These are phyloP conservation scores for Hemibagrus wyckioides DNA, from an alignment of 2,113 vertebrate genomes.

Conservation along the genomic window DNA sequence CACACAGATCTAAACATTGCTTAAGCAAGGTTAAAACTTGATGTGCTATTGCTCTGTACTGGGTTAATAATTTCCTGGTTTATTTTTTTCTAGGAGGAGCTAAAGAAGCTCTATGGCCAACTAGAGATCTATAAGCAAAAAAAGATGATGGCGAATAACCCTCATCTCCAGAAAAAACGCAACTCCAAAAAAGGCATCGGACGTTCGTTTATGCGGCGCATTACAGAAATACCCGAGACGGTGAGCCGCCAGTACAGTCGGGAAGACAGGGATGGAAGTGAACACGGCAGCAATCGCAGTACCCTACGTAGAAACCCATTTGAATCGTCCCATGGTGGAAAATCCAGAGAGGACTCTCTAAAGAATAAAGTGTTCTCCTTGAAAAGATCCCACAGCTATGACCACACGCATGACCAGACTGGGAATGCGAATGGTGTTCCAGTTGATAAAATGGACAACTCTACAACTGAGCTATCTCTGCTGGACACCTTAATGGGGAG, in stretches of 20 bases:
- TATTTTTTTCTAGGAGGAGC: slow-evolving; percentile 82
- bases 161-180: slow-evolving; percentile 97
- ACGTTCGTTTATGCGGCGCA: slow-evolving; percentile 92
- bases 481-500: slow-evolving; percentile 81
- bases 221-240: slow-evolving; percentile 94
- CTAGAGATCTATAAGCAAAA: slow-evolving; percentile 97
- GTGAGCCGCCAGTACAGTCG: slow-evolving; percentile 93
- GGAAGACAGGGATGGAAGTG: slow-evolving; percentile 88
- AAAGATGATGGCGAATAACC: slow-evolving; percentile 98
- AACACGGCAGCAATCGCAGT: slow-evolving; percentile 80
- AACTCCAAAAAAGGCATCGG: slow-evolving; percentile 97
- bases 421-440: slow-evolving; percentile 77
- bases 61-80: not conserved
- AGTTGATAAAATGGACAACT: slow-evolving; percentile 79
- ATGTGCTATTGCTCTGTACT: not conserved
- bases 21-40: not conserved
- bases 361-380: slow-evolving; percentile 91
- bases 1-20: not conserved
- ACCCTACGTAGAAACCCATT: slow-evolving; percentile 79
- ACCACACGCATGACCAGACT: slow-evolving; percentile 86
- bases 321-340: slow-evolving; percentile 73
- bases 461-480: slow-evolving; percentile 76
- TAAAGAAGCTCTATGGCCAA: slow-evolving; percentile 96
- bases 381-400: slow-evolving; percentile 96
- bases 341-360: slow-evolving; percentile 85